Evolutionary conservation across 53 echinoderm and acorn worm genomes (phyloP), one percentile per base, ranked within the genome.

Genomic region (Astropecten irregularis): DNA sequence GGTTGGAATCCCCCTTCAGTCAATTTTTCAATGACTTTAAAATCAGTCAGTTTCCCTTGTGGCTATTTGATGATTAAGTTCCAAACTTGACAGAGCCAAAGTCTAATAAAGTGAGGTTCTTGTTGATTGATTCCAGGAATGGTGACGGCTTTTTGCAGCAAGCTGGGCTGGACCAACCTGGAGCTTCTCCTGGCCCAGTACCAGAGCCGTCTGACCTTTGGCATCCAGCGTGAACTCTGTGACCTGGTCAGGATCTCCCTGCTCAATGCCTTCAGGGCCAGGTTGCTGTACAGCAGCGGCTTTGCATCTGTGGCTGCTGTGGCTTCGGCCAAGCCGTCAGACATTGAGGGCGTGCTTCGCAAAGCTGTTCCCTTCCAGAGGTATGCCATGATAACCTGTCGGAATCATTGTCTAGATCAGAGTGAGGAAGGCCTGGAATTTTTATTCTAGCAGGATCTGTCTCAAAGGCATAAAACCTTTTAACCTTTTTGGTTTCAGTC

Each of bases 191-290:
- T 99, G 26, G 84, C 92, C 33, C 99, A 99, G 71, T 99, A 88
- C 70, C 94, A 99, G 86, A 92, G 79, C 68, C 84, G 99, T 15
- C 90, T 99, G 58, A 94, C 92, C 90, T 99, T 99, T 92, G 99
- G 99, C 16, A 81, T 99, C 52, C 99, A 99, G 83, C 82, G 99
- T 30, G 99, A 99, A 56, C 86, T 99, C 60, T 92, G 92, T 51
- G 99, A 94, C 46, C 86, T 99, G 31, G 94, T 99, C 20, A 90
- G 99, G 9, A 84, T 99, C 49, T 94, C 94, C 10, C 87, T 99
- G 35, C 77, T 99, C 44, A 94, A 99, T 63, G 99, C 93, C 33
- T 90, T 92, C 84, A 57, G 99, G 15, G 99, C 99, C 26, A 77
- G 99, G 37, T 84, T 99, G 44, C 90, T 99, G 18, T 99, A 92